Evolutionary conservation across 2,113 vertebrate species (phyloP), one percentile per base, ranked within the genome.

Genomic region (Chascanopsetta lugubris): DNA sequence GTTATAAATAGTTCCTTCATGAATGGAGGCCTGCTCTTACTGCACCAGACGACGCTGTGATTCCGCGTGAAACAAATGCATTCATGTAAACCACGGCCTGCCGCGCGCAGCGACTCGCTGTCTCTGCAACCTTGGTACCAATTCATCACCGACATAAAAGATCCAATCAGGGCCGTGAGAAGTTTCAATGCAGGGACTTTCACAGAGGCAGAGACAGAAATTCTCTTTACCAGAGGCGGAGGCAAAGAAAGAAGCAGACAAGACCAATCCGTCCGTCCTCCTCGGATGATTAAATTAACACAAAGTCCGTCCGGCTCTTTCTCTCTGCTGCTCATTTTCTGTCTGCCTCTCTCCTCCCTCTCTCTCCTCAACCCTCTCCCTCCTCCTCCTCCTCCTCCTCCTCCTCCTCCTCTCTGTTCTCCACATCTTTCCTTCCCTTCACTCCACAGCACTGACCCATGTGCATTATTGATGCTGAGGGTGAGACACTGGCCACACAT

Each of bases 81-180:
- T 55, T 55, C 61, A 69, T 29, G 62, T 25, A 70, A 64, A 73
- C 18, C 24, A 4, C 12, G 34, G 10, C 38, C 40, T 30, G 47
- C 43, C 2, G 13, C 61, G 61, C 61, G 72, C 30, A 51, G 53
- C 15, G 53, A 63, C 40, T 22, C 38, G 38, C 45, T 61, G 27
- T 75, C 58, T 75, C 62, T 57, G 22, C 55, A 29, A 49, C 56
- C 51, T 48, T 51, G 53, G 80, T 74, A 54, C 69, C 40, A 45
- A 80, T 82, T 85, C 76, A 86, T 25, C 3, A 1, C 27, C 5
- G n/a, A 11, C 55, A 86, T 69, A 80, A 80, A 80, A 69, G 58
- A 80, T 32, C 17, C 62, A 78, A 61, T 70, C 64, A 63, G 21
- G 55, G n/a, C 49, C 49, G 15, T 48, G 34, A 34, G 32, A 55